A percentile compares a stretch with the other conserved stretches of the same genome.
These are phyloP conservation scores for Ryuthela nishihirai DNA, from an alignment of 2,888 invertebrate species.

Conservation along the genomic window DNA sequence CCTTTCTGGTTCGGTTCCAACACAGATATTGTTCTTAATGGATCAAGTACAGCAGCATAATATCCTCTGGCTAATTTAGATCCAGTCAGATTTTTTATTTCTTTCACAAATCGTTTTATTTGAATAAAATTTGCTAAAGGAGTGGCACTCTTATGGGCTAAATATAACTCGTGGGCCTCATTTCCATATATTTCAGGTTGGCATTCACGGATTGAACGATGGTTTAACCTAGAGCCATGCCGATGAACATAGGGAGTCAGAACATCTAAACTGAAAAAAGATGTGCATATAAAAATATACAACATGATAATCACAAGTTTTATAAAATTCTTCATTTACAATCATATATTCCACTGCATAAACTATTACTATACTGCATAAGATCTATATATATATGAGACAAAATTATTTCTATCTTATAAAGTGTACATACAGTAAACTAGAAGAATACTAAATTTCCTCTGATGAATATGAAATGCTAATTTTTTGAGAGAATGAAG, in stretches of 20 bases:
- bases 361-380: too few relatives aligned
- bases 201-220: slow-evolving; percentile 45
- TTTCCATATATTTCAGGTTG: slow-evolving; percentile 46
- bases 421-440: too few relatives aligned
- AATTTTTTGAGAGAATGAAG: too few relatives aligned
- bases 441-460: too few relatives aligned
- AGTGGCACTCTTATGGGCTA: slow-evolving; percentile 13
- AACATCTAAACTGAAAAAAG: slow-evolving; percentile 15
- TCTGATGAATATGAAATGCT: too few relatives aligned
- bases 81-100: neutral
- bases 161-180: slow-evolving; percentile 43
- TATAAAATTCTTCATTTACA: too few relatives aligned
- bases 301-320: too few relatives aligned
- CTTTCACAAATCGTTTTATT: slow-evolving; percentile 22
- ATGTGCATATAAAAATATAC: neutral
- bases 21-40: slow-evolving; percentile 48
- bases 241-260: slow-evolving; percentile 38
- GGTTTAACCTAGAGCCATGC: slow-evolving; percentile 43
- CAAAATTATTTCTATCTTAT: too few relatives aligned
- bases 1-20: slow-evolving; percentile 48
- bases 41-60: slow-evolving; percentile 45
- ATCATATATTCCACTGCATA: too few relatives aligned
- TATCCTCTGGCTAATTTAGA: slow-evolving; percentile 18
- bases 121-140: slow-evolving; percentile 10
- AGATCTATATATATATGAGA: too few relatives aligned